Percentiles rank a stretch among this genome's conserved stretches.
Evolutionary conservation across 2,888 invertebrate species (phyloP).

Genomic region (Monochamus alternatus): DNA sequence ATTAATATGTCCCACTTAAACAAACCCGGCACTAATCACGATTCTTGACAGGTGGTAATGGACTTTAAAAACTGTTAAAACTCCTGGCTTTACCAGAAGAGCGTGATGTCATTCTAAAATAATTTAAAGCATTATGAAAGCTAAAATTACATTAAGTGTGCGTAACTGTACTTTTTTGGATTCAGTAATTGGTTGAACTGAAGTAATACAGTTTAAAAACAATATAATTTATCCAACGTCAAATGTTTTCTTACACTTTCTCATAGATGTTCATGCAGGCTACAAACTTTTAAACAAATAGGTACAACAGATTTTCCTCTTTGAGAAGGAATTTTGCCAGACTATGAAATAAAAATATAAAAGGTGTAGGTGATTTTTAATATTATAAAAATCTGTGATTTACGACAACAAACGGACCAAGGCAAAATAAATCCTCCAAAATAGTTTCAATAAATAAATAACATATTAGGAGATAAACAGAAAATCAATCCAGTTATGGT

Average conservation of each 20-base stretch:
- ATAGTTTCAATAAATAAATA: constrained; percentile 29
- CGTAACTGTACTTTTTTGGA: background rate
- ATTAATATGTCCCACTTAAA: constrained; percentile 24
- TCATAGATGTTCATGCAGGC: too few species aligned
- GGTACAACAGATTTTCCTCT: too few species aligned
- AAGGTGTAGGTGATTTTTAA: too few species aligned
- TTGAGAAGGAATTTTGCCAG: too few species aligned
- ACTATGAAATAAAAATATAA: too few species aligned
- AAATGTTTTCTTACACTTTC: background rate
- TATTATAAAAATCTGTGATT: constrained; percentile 25
- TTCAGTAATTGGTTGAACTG: constrained; percentile 3
- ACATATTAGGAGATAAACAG: constrained; percentile 36
- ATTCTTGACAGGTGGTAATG: constrained; percentile 16
- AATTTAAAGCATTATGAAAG: background rate
- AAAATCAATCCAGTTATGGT: constrained; percentile 31
- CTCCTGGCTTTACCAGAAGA: background rate
- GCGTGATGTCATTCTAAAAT: constrained; percentile 9
- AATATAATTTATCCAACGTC: background rate
- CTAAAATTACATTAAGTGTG: background rate
- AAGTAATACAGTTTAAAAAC: background rate
- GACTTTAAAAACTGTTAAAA: constrained; percentile 15
- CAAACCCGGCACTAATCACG: constrained; percentile 18
- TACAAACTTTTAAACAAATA: too few species aligned
- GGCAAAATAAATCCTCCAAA: constrained; percentile 25
- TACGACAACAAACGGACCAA: constrained; percentile 25